phyloP scores from a whole-genome alignment of 2,797 vertebrate species.

The Crenuchus spilurus region DNA sequence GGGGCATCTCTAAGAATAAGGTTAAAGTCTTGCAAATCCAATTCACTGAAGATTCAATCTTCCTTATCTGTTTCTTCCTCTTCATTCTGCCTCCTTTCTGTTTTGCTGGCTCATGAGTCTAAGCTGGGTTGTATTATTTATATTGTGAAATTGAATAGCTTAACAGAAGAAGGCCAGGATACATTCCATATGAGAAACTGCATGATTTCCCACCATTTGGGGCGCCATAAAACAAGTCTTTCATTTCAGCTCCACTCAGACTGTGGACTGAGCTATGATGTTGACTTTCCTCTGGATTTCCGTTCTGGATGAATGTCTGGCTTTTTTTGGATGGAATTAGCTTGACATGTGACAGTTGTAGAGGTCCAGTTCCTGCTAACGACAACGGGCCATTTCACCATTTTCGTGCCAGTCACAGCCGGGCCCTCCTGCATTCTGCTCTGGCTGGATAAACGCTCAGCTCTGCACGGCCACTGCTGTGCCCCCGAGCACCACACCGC shows the following conservation, averaged over 20 bases:
- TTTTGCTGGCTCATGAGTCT: constrained; percentile 54
- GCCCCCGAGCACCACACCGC: constrained; percentile 12
- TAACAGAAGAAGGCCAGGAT: constrained; percentile 62
- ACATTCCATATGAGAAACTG: constrained; percentile 55
- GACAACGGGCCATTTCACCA: constrained; percentile 59
- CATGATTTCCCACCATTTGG: constrained; percentile 54
- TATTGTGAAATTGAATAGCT: constrained; percentile 69
- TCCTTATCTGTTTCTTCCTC: constrained; percentile 19
- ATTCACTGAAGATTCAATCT: constrained; percentile 26
- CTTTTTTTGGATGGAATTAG: constrained; percentile 69
- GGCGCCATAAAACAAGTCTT: constrained; percentile 56
- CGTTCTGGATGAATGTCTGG: constrained; percentile 62
- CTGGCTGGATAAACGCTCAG: constrained; percentile 66
- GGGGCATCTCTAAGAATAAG: constrained; percentile 37
- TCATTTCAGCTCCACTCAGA: constrained; percentile 62
- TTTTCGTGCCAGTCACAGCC: neutral
- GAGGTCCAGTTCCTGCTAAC: constrained; percentile 63
- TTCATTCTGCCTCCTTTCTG: constrained; percentile 28
- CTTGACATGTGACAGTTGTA: constrained; percentile 63
- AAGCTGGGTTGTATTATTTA: constrained; percentile 62
- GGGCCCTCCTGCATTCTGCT: constrained; percentile 57
- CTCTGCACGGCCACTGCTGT: constrained; percentile 39
- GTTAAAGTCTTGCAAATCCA: constrained; percentile 22
- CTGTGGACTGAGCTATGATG: constrained; percentile 58
- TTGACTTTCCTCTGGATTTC: constrained; percentile 68